A percentile compares a stretch with the other conserved stretches of the same genome.
Evolutionary conservation across 2,888 invertebrate genomes (phyloP).

Genomic region (Calliopum simillimum): DNA sequence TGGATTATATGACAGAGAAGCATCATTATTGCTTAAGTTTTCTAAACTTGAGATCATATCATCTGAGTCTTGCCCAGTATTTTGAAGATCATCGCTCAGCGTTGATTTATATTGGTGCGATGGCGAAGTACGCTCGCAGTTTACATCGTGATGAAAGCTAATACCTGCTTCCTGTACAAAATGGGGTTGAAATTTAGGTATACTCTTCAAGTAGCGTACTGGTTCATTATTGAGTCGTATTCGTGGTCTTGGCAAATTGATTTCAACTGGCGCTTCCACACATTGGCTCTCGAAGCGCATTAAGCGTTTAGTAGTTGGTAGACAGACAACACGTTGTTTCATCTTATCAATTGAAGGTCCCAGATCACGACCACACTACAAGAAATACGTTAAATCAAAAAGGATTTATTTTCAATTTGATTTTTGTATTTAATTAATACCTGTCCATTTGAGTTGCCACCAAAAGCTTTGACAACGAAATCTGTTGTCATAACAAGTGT

Average conservation of each 20-base stretch:
- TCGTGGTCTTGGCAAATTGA: slow-evolving; percentile 64
- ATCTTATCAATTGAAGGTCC: slow-evolving; percentile 61
- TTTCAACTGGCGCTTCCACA: slow-evolving; percentile 64
- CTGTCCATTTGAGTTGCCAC: slow-evolving; percentile 67
- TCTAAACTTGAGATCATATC: slow-evolving; percentile 65
- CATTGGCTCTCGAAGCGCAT: slow-evolving; percentile 67
- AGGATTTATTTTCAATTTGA: neutral
- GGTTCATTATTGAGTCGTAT: slow-evolving; percentile 62
- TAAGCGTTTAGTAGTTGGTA: slow-evolving; percentile 65
- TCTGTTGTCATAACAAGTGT: slow-evolving; percentile 67
- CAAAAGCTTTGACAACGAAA: slow-evolving; percentile 65
- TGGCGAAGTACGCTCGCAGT: slow-evolving; percentile 48
- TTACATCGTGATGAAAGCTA: slow-evolving; percentile 54
- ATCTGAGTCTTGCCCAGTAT: slow-evolving; percentile 62
- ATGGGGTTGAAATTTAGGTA: slow-evolving; percentile 63
- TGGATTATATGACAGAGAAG: slow-evolving; percentile 54
- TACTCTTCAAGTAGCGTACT: slow-evolving; percentile 65
- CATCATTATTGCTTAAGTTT: slow-evolving; percentile 64
- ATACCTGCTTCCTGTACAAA: slow-evolving; percentile 62
- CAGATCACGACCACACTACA: slow-evolving; percentile 65
- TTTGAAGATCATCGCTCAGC: slow-evolving; percentile 49
- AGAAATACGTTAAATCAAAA: neutral
- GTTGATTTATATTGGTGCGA: slow-evolving; percentile 54
- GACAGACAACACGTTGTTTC: slow-evolving; percentile 64
- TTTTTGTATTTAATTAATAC: slow-evolving; percentile 39